phyloP scores from a whole-genome alignment of 2,888 invertebrate species.

The Apamea sordens region DNA sequence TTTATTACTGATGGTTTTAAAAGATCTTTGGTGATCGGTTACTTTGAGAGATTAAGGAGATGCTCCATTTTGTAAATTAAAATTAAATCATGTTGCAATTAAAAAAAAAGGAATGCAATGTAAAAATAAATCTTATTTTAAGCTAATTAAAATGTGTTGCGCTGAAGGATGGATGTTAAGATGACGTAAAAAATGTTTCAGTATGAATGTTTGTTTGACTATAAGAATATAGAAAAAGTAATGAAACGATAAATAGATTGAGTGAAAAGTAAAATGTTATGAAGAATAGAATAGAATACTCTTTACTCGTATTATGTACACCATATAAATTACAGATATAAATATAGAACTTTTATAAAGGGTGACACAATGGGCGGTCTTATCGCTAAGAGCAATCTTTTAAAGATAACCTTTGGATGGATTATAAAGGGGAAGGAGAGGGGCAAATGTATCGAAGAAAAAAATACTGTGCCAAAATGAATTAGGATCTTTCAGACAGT shows the following conservation, averaged over 20 bases:
- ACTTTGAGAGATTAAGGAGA: background rate
- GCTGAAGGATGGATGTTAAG: background rate
- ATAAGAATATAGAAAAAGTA: background rate
- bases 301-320: no score
- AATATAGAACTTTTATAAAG: no score
- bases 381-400: no score
- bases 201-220: background rate
- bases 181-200: background rate
- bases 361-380: no score
- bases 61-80: background rate
- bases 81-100: background rate
- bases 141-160: no score
- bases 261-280: background rate
- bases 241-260: background rate
- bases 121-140: no score
- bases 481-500: background rate
- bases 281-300: no score
- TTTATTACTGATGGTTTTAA: background rate
- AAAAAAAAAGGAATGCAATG: no score
- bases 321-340: no score
- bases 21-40: background rate
- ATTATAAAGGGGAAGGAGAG: no score
- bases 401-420: no score
- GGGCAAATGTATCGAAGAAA: background rate
- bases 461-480: background rate